phyloP scores from a whole-genome alignment of 2,888 invertebrate genomes.

The Hypselothyrea guttata region DNA sequence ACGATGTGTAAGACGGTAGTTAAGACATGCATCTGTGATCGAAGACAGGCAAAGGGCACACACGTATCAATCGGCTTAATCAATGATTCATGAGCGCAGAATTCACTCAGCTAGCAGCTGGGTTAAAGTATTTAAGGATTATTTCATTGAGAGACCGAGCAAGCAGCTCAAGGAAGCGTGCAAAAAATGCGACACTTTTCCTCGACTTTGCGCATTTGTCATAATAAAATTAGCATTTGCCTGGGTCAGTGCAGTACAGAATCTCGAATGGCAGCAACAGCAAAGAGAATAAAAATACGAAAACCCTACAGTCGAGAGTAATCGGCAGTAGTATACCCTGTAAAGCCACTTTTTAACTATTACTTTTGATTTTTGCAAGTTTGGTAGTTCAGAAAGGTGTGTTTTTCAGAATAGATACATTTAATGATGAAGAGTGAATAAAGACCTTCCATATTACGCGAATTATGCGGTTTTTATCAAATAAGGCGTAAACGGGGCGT shows the following conservation, averaged over 20 bases:
- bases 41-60: not conserved
- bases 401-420: too few relatives aligned
- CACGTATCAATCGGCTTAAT: slow-evolving; percentile 19
- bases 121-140: slow-evolving; percentile 18
- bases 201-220: slow-evolving; percentile 56
- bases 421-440: too few relatives aligned
- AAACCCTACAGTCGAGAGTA: too few relatives aligned
- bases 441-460: too few relatives aligned
- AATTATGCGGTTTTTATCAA: too few relatives aligned
- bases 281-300: too few relatives aligned
- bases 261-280: not conserved
- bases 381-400: too few relatives aligned
- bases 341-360: too few relatives aligned
- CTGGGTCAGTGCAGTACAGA: slow-evolving; percentile 44
- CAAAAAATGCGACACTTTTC: slow-evolving; percentile 20
- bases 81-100: slow-evolving; percentile 30
- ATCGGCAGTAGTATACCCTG: too few relatives aligned
- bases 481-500: too few relatives aligned
- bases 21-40: slow-evolving; percentile 9
- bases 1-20: slow-evolving; percentile 55
- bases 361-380: too few relatives aligned
- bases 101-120: slow-evolving; percentile 8
- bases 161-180: slow-evolving; percentile 10
- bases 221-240: slow-evolving; percentile 68
- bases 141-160: slow-evolving; percentile 18